Conservation (phyloP, 2,888 invertebrate species). For the Belgica antarctica region DNA sequence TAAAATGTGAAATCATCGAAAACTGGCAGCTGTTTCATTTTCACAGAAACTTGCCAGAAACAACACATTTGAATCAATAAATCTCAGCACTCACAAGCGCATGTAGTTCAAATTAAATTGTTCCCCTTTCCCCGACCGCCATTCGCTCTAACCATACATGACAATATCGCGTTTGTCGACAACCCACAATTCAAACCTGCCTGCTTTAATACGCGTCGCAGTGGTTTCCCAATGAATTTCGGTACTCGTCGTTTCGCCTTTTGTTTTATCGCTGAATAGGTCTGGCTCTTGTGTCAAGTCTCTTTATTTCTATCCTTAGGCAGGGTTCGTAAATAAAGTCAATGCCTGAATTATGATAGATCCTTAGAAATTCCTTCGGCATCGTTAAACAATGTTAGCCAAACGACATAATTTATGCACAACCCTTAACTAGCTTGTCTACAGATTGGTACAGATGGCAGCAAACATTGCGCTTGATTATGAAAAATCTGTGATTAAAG, state of each 20-base stretch:
- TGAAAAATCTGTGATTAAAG: neutral
- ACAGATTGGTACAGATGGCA: conserved; percentile 5
- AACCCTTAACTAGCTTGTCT: too few relatives aligned
- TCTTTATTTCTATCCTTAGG: neutral
- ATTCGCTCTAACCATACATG: neutral
- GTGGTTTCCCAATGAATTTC: conserved; percentile 14
- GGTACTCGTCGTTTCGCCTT: neutral
- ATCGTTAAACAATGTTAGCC: too few relatives aligned
- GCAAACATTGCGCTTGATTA: conserved; percentile 1
- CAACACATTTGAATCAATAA: conserved; percentile 20
- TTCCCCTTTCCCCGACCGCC: neutral
- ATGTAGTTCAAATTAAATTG: neutral
- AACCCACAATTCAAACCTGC: conserved; percentile 22
- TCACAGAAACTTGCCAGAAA: neutral
- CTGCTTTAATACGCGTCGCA: conserved; percentile 32
- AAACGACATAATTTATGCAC: too few relatives aligned
- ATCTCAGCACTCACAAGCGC: neutral
- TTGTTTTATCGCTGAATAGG: conserved; percentile 19
- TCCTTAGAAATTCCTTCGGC: too few relatives aligned
- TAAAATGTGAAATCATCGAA: conserved; percentile 10
- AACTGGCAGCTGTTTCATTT: neutral
- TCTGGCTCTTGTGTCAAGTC: conserved; percentile 17
- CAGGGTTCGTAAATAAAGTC: too few relatives aligned
- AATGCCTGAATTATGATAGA: too few relatives aligned
- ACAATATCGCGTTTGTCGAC: neutral